Conservation (phyloP, 2,113 vertebrate genomes). For the Scytalopus superciliaris region DNA sequence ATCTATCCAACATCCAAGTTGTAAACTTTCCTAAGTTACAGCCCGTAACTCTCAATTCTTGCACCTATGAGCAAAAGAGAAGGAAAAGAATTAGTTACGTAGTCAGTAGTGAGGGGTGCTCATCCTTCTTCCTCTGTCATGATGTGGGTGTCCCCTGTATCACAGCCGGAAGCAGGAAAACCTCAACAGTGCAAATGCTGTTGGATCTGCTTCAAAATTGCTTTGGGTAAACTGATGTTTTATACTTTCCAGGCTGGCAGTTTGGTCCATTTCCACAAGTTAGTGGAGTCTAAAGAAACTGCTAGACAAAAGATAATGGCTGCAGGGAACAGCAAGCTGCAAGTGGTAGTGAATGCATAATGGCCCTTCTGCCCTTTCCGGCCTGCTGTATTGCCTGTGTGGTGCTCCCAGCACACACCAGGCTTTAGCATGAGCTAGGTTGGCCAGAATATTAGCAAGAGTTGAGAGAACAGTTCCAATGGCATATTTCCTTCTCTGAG, state of each 20-base stretch:
- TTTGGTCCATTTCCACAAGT: neutral
- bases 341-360: neutral
- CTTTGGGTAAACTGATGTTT: neutral
- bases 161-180: neutral
- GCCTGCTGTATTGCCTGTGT: neutral
- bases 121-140: neutral
- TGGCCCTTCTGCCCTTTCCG: neutral
- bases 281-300: neutral
- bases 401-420: neutral
- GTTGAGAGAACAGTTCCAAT: neutral
- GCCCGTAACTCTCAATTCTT: rapidly evolving
- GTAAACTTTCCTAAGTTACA: neutral
- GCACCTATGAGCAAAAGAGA: neutral
- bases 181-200: neutral
- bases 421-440: neutral
- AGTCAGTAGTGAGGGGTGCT: neutral
- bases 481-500: neutral
- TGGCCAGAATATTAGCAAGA: neutral
- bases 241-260: neutral
- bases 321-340: neutral
- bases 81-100: neutral
- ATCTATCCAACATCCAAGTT: neutral
- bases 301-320: neutral
- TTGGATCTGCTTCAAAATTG: neutral
- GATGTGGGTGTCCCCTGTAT: rapidly evolving